Percentiles rank a stretch among this genome's conserved stretches.
These are phyloP conservation scores for Bufo bufo DNA, from an alignment of 2,113 vertebrate species.

Conservation along the genomic window DNA sequence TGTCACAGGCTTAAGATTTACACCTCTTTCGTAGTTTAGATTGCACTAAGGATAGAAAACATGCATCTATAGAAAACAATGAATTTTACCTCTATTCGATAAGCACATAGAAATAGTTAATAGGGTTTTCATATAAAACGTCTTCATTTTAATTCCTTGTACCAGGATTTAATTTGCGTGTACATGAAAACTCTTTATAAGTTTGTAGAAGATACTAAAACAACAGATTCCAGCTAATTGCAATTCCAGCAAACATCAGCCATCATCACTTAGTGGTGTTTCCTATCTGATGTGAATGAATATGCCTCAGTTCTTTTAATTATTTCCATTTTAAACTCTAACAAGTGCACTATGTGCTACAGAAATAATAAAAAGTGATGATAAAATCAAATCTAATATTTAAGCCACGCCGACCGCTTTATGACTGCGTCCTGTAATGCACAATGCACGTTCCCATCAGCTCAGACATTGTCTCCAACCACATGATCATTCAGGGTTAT, in stretches of 20 bases:
- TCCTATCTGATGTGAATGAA: not conserved
- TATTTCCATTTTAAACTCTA: conserved; percentile 1
- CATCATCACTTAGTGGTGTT: not conserved
- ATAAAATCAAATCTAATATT: not conserved
- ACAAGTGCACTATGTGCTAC: not conserved
- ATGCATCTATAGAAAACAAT: not conserved
- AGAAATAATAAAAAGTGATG: conserved; percentile 12
- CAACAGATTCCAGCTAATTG: conserved; percentile 20
- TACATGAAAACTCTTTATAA: conserved; percentile 6
- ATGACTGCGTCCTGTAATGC: not conserved
- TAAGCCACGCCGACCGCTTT: not conserved
- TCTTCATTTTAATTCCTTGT: not conserved
- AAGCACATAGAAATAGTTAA: not conserved
- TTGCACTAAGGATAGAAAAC: not conserved
- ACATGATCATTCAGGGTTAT: not conserved
- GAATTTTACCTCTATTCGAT: not conserved
- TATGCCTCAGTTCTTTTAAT: not conserved
- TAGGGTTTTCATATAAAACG: conserved; percentile 1
- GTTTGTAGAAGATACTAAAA: conserved; percentile 16
- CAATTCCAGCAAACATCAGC: conserved; percentile 19
- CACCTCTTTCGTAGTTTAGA: not conserved
- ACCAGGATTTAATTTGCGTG: conserved; percentile 1
- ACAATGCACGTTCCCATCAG: conserved; percentile 8
- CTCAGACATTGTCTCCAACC: not conserved
- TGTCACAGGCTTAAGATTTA: too few relatives aligned